Evolutionary conservation across 1,140 invertebrate species (phyloP).

Genomic region (Drosophila prosaltans): DNA sequence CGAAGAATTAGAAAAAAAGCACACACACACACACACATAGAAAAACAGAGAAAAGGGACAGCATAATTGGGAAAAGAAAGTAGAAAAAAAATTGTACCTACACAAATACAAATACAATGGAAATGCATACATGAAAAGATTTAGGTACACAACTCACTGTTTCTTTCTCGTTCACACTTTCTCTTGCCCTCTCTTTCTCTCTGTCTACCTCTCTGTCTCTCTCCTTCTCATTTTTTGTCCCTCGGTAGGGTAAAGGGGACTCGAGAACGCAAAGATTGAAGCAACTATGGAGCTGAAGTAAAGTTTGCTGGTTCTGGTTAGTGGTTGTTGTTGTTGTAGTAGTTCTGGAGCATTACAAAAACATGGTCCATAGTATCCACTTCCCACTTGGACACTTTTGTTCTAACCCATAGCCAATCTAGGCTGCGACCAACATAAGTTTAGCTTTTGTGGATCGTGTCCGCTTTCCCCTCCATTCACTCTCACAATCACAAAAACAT

Average conservation of each 20-base stretch:
- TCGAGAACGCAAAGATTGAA: conserved; percentile 1
- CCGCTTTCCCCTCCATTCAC: conserved; percentile 23
- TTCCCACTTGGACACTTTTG: conserved; percentile 3
- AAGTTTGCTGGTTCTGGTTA: conserved; percentile 3
- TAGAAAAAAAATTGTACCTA: conserved; percentile 22
- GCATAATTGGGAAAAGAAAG: conserved; percentile 31
- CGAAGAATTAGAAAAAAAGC: conserved; percentile 26
- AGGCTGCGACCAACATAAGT: conserved; percentile 9
- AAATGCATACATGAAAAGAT: conserved; percentile 20
- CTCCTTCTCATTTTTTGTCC: background rate
- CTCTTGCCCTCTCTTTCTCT: background rate
- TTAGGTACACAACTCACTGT: conserved; percentile 13
- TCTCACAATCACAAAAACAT: conserved; percentile 15
- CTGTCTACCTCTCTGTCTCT: background rate
- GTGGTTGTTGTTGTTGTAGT: background rate
- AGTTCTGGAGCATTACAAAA: conserved; percentile 1
- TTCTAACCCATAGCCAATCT: conserved; percentile 12
- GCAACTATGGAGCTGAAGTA: conserved; percentile 1
- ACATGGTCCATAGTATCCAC: conserved; percentile 5
- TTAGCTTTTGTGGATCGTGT: conserved; percentile 12
- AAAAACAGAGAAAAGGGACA: conserved; percentile 23
- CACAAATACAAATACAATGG: conserved; percentile 23
- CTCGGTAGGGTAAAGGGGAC: background rate
- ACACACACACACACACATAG: conserved; percentile 5
- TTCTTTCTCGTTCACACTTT: conserved; percentile 4